phyloP scores from a whole-genome alignment of 2,113 vertebrate genomes.

The Dissostichus mawsoni region DNA sequence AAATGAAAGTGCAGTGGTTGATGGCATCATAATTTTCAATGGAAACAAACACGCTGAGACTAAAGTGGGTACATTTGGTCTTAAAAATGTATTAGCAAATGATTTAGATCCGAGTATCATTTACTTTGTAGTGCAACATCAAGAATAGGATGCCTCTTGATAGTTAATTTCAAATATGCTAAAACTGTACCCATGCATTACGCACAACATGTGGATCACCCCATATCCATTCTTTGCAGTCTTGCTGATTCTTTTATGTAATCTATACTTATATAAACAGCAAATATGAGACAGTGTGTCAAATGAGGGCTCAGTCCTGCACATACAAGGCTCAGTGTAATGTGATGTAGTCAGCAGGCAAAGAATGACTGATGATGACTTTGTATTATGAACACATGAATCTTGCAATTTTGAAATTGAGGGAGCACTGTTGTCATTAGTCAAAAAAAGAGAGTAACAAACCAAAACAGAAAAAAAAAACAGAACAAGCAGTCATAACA shows the following conservation, averaged over 20 bases:
- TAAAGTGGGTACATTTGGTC: constrained; percentile 49
- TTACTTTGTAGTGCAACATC: constrained; percentile 68
- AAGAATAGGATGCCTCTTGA: constrained; percentile 36
- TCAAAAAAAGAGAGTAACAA: constrained; percentile 41
- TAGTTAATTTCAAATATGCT: constrained; percentile 17
- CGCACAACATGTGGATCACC: constrained; percentile 26
- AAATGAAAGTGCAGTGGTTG: constrained; percentile 59
- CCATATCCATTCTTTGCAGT: constrained; percentile 23
- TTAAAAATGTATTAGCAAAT: constrained; percentile 28
- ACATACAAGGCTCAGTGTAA: constrained; percentile 65
- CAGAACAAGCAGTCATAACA: constrained; percentile 71
- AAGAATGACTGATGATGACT: constrained; percentile 33
- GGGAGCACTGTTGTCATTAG: constrained; percentile 79
- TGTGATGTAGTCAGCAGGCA: constrained; percentile 60
- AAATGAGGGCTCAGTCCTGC: constrained; percentile 54
- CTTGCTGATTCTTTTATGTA: constrained; percentile 5
- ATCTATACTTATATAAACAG: constrained; percentile 34
- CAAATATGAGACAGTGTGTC: constrained; percentile 37
- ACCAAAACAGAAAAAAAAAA: constrained; percentile 43
- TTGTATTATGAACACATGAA: not conserved
- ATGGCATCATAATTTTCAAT: constrained; percentile 13
- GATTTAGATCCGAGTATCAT: constrained; percentile 37
- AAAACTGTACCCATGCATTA: constrained; percentile 47
- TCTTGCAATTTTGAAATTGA: constrained; percentile 51
- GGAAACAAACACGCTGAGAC: constrained; percentile 32